Base-by-base conservation (phyloP, 2,113 vertebrate species). In the Heterochromis multidens region DNA sequence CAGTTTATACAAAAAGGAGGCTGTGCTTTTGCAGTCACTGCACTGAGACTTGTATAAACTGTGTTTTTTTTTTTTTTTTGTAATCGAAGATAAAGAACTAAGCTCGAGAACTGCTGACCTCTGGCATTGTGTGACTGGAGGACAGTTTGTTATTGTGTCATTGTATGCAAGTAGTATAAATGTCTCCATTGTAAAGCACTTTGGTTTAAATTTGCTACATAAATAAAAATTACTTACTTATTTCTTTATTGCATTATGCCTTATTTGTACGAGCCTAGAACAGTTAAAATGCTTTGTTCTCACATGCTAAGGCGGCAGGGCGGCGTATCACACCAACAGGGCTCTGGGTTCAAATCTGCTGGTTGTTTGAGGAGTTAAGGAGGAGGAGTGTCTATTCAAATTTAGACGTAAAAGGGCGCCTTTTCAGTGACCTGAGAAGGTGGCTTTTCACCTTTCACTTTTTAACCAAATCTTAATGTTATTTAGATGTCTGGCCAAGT, bases 131-230 rank as follows among this genome's bases (percentile, higher is more conserved):
- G 14, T 70, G 23, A 46, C 17, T 70, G 65, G 37, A 46, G 23
- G 23, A 46, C 40, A 46, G 65, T 40, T 46, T 70, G 40, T 40
- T 70, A 43, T 14, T 27, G 65, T 14, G 4, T 37, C 63, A 9
- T 13, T 70, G 37, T 27, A 46, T 0, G 5, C 65, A 70, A 46
- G 63, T 23, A 70, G 14, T 70, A 37, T 70, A 14, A 70, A 70
- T 70, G 63, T 70, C n/a, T 27, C n/a, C 23, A 46, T 6, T 70
- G 5, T 27, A 27, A 43, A 40, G 37, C 37, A 40, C 37, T 40
- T 40, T 9, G 37, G 37, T 70, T 70, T 27, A 0, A 0, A 70
- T 70, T 14, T 46, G 65, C 37, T 11, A 70, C 23, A 70, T 6
- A 4, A 70, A 9, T 25, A 67, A 7, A 67, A 40, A 40, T 67